These are phyloP conservation scores for Lymantria dispar DNA, from an alignment of 2,888 invertebrate genomes.

Conservation along the genomic window DNA sequence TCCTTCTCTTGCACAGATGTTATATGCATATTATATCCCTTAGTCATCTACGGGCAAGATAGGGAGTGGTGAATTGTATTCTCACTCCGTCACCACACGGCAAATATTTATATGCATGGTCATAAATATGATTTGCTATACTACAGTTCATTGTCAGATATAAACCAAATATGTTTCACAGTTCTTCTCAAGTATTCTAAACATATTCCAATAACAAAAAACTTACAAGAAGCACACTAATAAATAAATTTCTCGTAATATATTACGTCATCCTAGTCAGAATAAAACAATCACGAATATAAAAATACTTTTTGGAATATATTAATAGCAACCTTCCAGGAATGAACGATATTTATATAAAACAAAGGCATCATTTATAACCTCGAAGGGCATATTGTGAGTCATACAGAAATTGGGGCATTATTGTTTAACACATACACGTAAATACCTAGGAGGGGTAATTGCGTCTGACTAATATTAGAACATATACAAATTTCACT, in stretches of 20 bases:
- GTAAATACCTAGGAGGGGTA: conserved; percentile 30
- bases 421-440: conserved; percentile 32
- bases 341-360: conserved; percentile 64
- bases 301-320: conserved; percentile 32
- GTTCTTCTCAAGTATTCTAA: no score
- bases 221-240: neutral
- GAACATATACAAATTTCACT: conserved; percentile 46
- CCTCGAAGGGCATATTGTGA: conserved; percentile 59
- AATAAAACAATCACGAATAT: conserved; percentile 15
- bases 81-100: no score
- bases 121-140: no score
- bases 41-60: no score
- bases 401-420: conserved; percentile 60
- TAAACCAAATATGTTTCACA: no score
- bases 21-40: no score
- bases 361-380: conserved; percentile 63
- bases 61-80: no score
- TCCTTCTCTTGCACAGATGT: no score
- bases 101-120: no score
- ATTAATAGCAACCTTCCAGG: conserved; percentile 42
- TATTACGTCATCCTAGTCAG: conserved; percentile 9
- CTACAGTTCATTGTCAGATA: no score
- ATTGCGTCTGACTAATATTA: conserved; percentile 56
- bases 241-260: neutral
- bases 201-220: neutral